A percentile compares a stretch with the other conserved stretches of the same genome.
Conservation (phyloP, 2,113 vertebrate genomes). For the Aphelocoma coerulescens region DNA sequence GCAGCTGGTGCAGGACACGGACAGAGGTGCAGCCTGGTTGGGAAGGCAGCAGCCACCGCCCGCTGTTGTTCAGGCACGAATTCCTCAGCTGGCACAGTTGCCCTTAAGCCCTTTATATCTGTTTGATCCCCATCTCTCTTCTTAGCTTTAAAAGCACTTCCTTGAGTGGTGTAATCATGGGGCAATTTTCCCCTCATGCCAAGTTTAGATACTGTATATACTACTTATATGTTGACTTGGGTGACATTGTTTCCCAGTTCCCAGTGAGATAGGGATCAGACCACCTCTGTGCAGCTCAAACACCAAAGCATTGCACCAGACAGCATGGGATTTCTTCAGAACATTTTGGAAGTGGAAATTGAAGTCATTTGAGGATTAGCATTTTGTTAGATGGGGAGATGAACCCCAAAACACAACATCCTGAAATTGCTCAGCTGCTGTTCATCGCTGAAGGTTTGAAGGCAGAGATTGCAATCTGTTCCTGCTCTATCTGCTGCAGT, state of each 20-base stretch:
- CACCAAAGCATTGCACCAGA: slow-evolving; percentile 27
- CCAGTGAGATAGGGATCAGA: slow-evolving; percentile 57
- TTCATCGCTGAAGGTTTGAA: slow-evolving; percentile 23
- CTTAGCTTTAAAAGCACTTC: slow-evolving; percentile 56
- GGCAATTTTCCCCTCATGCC: slow-evolving; percentile 55
- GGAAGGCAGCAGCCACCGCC: background rate
- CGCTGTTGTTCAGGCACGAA: slow-evolving; percentile 25
- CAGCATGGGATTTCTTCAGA: slow-evolving; percentile 25
- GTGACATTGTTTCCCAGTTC: slow-evolving; percentile 59
- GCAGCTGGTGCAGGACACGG: rapidly evolving
- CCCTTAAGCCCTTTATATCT: slow-evolving; percentile 47
- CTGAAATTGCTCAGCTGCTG: slow-evolving; percentile 33
- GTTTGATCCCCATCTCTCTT: slow-evolving; percentile 47
- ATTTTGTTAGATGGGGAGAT: slow-evolving; percentile 45
- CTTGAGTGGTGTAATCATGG: slow-evolving; percentile 54
- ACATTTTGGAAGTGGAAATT: slow-evolving; percentile 57
- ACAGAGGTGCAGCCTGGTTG: background rate
- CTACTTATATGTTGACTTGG: slow-evolving; percentile 47
- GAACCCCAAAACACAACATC: slow-evolving; percentile 56
- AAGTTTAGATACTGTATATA: slow-evolving; percentile 51
- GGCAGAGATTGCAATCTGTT: slow-evolving; percentile 42
- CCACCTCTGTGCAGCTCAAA: slow-evolving; percentile 55
- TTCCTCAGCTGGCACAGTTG: slow-evolving; percentile 37
- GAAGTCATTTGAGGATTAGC: slow-evolving; percentile 62
- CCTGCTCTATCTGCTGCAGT: background rate